A percentile compares a stretch with the other conserved stretches of the same genome.
Evolutionary conservation across 2,888 invertebrate species (phyloP).

Genomic region (Xylota segnis): DNA sequence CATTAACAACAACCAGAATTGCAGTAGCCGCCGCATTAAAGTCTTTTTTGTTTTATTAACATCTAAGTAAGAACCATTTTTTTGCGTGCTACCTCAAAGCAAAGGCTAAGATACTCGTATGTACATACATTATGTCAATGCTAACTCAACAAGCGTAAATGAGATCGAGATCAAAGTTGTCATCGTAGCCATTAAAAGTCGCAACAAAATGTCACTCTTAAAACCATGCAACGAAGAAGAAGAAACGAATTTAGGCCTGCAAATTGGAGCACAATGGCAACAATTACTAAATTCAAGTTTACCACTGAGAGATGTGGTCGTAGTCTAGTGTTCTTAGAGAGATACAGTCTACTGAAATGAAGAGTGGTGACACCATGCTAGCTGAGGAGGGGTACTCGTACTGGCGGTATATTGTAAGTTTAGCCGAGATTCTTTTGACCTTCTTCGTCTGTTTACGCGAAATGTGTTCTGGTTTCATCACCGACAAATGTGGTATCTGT

Average conservation of each 20-base stretch:
- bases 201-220: slow-evolving; percentile 65
- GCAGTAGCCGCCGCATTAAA: slow-evolving; percentile 27
- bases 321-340: slow-evolving; percentile 16
- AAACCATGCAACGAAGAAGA: slow-evolving; percentile 35
- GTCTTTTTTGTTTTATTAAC: slow-evolving; percentile 17
- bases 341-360: slow-evolving; percentile 44
- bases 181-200: slow-evolving; percentile 53
- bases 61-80: slow-evolving; percentile 40
- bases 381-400: neutral
- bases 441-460: slow-evolving; percentile 67
- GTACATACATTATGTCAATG: slow-evolving; percentile 58
- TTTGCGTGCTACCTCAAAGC: slow-evolving; percentile 21
- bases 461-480: slow-evolving; percentile 74
- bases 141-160: slow-evolving; percentile 65
- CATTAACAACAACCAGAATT: slow-evolving; percentile 34
- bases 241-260: slow-evolving; percentile 25
- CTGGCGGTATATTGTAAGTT: slow-evolving; percentile 40
- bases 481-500: slow-evolving; percentile 64
- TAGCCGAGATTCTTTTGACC: slow-evolving; percentile 67
- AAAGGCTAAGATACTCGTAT: slow-evolving; percentile 39
- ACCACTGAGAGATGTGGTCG: slow-evolving; percentile 21
- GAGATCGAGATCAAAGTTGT: slow-evolving; percentile 74
- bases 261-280: slow-evolving; percentile 58
- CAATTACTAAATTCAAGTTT: slow-evolving; percentile 67
- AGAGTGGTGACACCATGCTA: slow-evolving; percentile 48